Evolutionary conservation across 2,888 invertebrate species (phyloP).

Genomic region (Drosophila aldrichi): DNA sequence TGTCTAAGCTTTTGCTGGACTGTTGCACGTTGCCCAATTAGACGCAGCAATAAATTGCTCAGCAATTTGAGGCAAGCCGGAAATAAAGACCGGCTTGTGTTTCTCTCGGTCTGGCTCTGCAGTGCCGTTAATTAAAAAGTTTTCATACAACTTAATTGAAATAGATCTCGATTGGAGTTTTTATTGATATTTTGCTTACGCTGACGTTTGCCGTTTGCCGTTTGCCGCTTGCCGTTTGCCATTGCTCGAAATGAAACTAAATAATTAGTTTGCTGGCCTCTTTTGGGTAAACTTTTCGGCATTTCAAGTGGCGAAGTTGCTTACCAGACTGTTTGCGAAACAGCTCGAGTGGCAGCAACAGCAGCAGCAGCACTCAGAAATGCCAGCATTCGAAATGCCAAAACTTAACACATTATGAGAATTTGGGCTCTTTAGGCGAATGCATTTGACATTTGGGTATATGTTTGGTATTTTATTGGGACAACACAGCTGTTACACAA

Average conservation of each 20-base stretch:
- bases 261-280: constrained; percentile 79
- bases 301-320: constrained; percentile 76
- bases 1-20: constrained; percentile 11
- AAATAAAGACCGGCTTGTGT: constrained; percentile 44
- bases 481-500: constrained; percentile 69
- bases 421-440: constrained; percentile 56
- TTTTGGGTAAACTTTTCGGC: constrained; percentile 77
- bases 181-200: constrained; percentile 74
- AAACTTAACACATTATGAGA: constrained; percentile 79
- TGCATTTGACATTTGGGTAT: constrained; percentile 75
- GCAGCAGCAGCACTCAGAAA: constrained; percentile 50
- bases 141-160: constrained; percentile 79
- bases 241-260: constrained; percentile 72
- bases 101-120: constrained; percentile 55
- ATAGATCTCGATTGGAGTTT: constrained; percentile 80
- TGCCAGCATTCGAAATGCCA: constrained; percentile 62
- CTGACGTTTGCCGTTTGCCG: constrained; percentile 69
- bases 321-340: constrained; percentile 77
- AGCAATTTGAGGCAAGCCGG: constrained; percentile 43
- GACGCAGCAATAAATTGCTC: constrained; percentile 75
- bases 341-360: constrained; percentile 69
- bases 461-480: constrained; percentile 43
- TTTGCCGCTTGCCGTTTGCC: constrained; percentile 37
- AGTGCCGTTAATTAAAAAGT: constrained; percentile 78
- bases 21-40: constrained; percentile 65